Conservation (phyloP, 1,140 invertebrate species). For the Vanessa tameamea region DNA sequence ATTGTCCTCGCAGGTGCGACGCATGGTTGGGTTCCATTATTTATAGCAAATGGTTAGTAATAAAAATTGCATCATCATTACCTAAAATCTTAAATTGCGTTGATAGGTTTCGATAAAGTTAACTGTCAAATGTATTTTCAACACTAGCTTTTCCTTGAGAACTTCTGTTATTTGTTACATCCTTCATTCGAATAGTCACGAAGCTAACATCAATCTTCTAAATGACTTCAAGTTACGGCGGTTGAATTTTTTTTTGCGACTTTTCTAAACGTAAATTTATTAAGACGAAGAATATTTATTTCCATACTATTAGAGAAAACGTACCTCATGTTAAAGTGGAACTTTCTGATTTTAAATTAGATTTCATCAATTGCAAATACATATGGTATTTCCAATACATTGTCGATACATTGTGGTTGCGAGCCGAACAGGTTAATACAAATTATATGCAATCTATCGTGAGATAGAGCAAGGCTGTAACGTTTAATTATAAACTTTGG, state of each 20-base stretch:
- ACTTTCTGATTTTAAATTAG: too few species aligned
- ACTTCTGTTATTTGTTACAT: neutral
- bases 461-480: neutral
- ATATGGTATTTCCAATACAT: too few species aligned
- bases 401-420: too few species aligned
- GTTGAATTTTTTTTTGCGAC: neutral
- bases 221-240: neutral
- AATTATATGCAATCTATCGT: neutral
- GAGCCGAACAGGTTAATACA: too few species aligned
- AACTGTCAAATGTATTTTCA: neutral
- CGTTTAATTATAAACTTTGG: conserved; percentile 1
- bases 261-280: neutral
- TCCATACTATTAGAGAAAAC: neutral
- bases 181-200: neutral
- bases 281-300: neutral
- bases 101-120: neutral
- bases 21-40: too few species aligned
- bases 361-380: too few species aligned
- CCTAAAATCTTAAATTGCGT: too few species aligned
- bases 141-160: neutral
- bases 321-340: too few species aligned
- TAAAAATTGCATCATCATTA: too few species aligned
- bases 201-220: neutral
- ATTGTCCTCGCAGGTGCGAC: too few species aligned
- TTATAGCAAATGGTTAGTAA: too few species aligned